Evolutionary conservation across 1,140 invertebrate species (phyloP).

Genomic region (Polypedilum vanderplanki): DNA sequence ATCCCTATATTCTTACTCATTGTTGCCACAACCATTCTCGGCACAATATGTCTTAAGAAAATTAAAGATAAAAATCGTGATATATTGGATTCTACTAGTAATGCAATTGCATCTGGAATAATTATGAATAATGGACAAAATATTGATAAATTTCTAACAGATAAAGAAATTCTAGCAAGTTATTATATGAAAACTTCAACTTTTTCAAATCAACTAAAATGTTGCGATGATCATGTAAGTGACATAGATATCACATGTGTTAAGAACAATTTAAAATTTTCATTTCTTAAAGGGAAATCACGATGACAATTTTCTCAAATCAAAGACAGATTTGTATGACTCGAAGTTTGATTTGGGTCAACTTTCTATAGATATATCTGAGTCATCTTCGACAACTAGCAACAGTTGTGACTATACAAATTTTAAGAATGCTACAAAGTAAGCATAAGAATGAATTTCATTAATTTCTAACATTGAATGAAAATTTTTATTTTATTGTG

Average conservation of each 20-base stretch:
- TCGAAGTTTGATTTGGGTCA: conserved; percentile 36
- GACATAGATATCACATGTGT: neutral
- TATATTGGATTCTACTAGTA: conserved; percentile 23
- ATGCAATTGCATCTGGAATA: conserved; percentile 1
- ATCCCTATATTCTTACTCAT: conserved; percentile 58
- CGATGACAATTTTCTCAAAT: neutral
- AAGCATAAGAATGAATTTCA: neutral
- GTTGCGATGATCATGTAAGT: conserved; percentile 30
- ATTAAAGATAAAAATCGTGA: conserved; percentile 31
- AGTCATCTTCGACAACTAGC: conserved; percentile 34
- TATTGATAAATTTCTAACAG: conserved; percentile 5
- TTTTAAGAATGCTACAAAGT: conserved; percentile 31
- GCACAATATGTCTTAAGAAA: conserved; percentile 37
- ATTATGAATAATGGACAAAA: conserved; percentile 23
- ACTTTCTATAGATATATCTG: conserved; percentile 41
- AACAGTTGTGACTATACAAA: conserved; percentile 30
- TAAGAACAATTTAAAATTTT: neutral
- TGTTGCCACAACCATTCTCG: conserved; percentile 50
- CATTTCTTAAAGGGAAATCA: neutral
- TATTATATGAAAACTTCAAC: conserved; percentile 22
- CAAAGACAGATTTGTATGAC: conserved; percentile 31
- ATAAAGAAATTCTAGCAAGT: conserved; percentile 5
- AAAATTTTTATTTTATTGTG: neutral
- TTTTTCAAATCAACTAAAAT: conserved; percentile 27
- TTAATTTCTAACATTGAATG: neutral